phyloP scores from a whole-genome alignment of 2,888 invertebrate genomes.

The Xylota segnis region DNA sequence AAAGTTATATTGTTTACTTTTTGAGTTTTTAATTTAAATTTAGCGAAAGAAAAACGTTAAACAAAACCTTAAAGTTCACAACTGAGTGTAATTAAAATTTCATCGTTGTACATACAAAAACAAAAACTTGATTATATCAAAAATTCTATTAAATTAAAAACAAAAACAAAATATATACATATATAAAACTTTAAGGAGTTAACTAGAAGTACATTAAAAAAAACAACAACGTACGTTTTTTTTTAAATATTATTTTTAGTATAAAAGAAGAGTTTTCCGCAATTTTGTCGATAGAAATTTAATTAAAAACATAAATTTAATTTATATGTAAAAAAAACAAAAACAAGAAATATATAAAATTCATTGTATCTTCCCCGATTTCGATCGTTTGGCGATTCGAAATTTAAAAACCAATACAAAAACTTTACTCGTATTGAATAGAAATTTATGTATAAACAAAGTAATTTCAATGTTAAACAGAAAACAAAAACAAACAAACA shows the following conservation, averaged over 20 bases:
- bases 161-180: constrained; percentile 49
- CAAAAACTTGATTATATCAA: constrained; percentile 50
- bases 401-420: constrained; percentile 35
- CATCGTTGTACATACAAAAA: constrained; percentile 80
- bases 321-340: constrained; percentile 78
- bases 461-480: constrained; percentile 34
- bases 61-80: constrained; percentile 32
- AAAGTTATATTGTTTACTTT: constrained; percentile 78
- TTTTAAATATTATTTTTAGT: constrained; percentile 38
- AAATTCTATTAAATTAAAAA: constrained; percentile 64
- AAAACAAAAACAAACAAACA: constrained; percentile 37
- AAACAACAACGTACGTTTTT: constrained; percentile 48
- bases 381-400: constrained; percentile 54
- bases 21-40: constrained; percentile 77
- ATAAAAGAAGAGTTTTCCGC: constrained; percentile 33
- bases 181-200: constrained; percentile 74
- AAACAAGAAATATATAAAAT: constrained; percentile 60
- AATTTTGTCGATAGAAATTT: constrained; percentile 74
- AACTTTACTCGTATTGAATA: constrained; percentile 38
- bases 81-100: constrained; percentile 79
- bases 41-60: constrained; percentile 78
- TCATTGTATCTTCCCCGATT: constrained; percentile 64
- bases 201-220: constrained; percentile 68
- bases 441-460: constrained; percentile 38
- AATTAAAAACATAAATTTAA: constrained; percentile 75